Percentiles rank a stretch among this genome's conserved stretches.
Evolutionary conservation across 2,888 invertebrate species (phyloP).

Genomic region (Tortricodes alternella): DNA sequence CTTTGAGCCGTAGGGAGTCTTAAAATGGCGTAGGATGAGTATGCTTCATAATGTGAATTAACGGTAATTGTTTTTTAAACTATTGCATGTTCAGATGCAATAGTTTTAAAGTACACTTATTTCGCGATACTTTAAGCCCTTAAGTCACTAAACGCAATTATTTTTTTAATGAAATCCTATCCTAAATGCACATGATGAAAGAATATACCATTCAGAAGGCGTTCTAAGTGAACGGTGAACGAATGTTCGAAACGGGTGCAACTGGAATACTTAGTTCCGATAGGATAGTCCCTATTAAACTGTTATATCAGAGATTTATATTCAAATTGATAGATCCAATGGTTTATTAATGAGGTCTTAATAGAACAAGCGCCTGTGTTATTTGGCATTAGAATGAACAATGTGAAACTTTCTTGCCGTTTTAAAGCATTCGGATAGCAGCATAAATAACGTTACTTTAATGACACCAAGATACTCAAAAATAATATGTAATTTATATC

Average conservation of each 20-base stretch:
- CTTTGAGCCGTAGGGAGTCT: conserved; percentile 12
- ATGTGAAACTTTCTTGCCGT: neutral
- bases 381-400: conserved; percentile 8
- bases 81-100: no score
- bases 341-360: conserved; percentile 12
- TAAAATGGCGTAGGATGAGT: neutral
- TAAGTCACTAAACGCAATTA: neutral
- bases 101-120: no score
- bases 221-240: neutral
- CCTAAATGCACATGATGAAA: neutral
- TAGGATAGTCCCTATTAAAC: conserved; percentile 16
- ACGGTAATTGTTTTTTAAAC: neutral
- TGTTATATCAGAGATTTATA: conserved; percentile 21
- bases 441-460: no score
- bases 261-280: conserved; percentile 10
- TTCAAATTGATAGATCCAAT: conserved; percentile 9
- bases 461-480: neutral
- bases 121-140: neutral
- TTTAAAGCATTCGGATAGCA: neutral
- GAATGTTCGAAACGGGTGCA: conserved; percentile 23
- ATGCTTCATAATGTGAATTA: neutral
- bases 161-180: neutral
- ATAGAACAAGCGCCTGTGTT: neutral
- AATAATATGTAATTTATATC: no score
- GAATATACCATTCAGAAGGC: conserved; percentile 14